Base-by-base conservation (phyloP, 2,113 vertebrate species). In the Dipodomys ordii region DNA sequence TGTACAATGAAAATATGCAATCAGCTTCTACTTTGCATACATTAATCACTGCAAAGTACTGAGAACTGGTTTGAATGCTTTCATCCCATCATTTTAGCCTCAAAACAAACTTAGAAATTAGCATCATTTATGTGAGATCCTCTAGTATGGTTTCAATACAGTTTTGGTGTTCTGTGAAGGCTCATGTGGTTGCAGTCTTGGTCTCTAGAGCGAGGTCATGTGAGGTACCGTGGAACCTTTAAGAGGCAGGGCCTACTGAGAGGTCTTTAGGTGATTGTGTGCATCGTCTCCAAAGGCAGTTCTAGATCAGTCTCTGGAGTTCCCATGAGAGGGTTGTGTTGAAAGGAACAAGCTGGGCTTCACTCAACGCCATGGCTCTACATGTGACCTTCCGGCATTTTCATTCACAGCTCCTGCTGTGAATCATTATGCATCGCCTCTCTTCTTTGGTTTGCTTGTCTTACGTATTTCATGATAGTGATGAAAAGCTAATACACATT, bases 11-110 rank as follows among this genome's bases (percentile, higher is more conserved):
- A 92, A 92, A 69, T 49, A 65, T 60, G 18, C 30, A 73, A 73
- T 83, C 12, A 83, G 22, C 84, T 80, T 95, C 25, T 32, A 90
- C 82, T 88, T 57, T 80, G 35, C 53, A 76, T 73, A 77, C 32
- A 57, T 46, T 71, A 92, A 72, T 62, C 81, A 49, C 44, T 57
- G 49, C 49, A 53, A 53, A 11, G 49, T 53, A 53, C 12, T 9
- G 49, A 90, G 27, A 60, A 68, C 44, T n/a, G 30, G 19, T 22
- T 0, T 16, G 16, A 57, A 83, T 49, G 90, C 25, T 76, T 12
- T 76, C 28, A 5, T 68, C 12, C 44, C 60, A 68, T 44, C 35
- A 77, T 88, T 88, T 91, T 49, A 80, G 25, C 57, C 46, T 83
- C 44, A 94, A 30, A 68, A 69, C 20, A 64, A 69, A 46, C 64